phyloP scores from a whole-genome alignment of 2,888 invertebrate genomes.

The Macropis europaea region DNA sequence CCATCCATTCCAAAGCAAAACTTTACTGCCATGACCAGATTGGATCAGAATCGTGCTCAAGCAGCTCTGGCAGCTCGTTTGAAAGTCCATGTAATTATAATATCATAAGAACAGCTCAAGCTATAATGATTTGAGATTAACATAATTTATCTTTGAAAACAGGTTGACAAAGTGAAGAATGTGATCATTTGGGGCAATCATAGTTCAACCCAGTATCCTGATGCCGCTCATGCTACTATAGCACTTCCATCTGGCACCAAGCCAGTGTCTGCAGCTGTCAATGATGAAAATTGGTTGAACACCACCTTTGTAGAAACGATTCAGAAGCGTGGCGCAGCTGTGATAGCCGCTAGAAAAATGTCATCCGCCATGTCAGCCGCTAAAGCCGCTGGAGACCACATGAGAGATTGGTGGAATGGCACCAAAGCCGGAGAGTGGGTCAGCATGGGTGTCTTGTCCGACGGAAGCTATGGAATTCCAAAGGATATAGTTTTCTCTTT shows the following conservation, averaged over 20 bases:
- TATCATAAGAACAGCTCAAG: not conserved
- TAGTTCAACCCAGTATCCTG: slow-evolving; percentile 99
- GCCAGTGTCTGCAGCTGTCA: slow-evolving; percentile 86
- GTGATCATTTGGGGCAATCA: slow-evolving; percentile 99
- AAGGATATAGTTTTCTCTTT: slow-evolving; percentile 97
- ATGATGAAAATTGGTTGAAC: slow-evolving; percentile 91
- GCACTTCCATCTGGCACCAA: slow-evolving; percentile 82
- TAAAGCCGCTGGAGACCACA: slow-evolving; percentile 98
- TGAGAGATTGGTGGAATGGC: slow-evolving; percentile 97
- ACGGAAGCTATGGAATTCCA: slow-evolving; percentile 96
- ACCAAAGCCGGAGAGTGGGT: slow-evolving; percentile 89
- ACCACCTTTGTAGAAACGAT: slow-evolving; percentile 93
- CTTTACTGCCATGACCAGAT: slow-evolving; percentile 98
- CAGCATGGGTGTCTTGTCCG: slow-evolving; percentile 98
- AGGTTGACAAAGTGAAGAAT: slow-evolving; percentile 90
- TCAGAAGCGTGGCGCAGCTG: slow-evolving; percentile 98
- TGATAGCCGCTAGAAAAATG: slow-evolving; percentile 98
- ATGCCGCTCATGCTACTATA: slow-evolving; percentile 88
- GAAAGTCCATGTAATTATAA: slow-evolving; percentile 75
- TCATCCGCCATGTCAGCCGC: slow-evolving; percentile 99
- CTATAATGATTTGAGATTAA: not conserved
- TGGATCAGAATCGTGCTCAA: slow-evolving; percentile 98
- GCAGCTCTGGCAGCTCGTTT: slow-evolving; percentile 91
- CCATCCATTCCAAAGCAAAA: slow-evolving; percentile 97
- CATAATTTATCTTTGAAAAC: slow-evolving; percentile 10